phyloP scores from a whole-genome alignment of 2,797 vertebrate species.

The Coracias cyanogaster region DNA sequence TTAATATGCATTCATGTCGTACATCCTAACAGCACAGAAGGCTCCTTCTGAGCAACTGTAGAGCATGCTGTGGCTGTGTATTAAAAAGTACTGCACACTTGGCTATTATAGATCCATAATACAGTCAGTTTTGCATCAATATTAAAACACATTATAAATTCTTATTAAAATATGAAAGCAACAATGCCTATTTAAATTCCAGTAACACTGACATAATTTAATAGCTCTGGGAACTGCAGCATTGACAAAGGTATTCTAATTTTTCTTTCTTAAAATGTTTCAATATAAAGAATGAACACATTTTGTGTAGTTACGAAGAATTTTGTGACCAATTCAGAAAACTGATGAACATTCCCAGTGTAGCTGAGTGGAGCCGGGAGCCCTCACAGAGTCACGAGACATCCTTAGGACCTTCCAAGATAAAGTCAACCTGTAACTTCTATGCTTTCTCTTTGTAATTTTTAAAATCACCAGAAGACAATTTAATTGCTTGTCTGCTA shows the following conservation, averaged over 20 bases:
- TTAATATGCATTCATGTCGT: slow-evolving; percentile 64
- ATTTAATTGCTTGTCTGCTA: slow-evolving; percentile 12
- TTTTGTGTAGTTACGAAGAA: not conserved
- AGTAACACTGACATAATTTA: not conserved
- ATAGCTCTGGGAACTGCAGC: not conserved
- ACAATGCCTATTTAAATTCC: not conserved
- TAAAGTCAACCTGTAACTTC: not conserved
- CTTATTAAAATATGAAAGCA: slow-evolving; percentile 29
- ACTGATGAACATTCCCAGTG: not conserved
- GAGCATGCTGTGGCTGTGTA: slow-evolving; percentile 47
- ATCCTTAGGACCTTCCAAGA: not conserved
- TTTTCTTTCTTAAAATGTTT: not conserved
- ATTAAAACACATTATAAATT: slow-evolving; percentile 23
- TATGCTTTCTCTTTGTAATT: not conserved
- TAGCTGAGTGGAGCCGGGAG: not conserved
- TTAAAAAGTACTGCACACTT: slow-evolving; percentile 53
- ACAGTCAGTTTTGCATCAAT: slow-evolving; percentile 33
- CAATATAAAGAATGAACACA: not conserved
- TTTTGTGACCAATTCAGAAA: not conserved
- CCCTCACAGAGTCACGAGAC: not conserved
- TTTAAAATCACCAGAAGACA: not conserved
- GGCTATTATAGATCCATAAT: slow-evolving; percentile 10
- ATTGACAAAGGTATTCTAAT: not conserved
- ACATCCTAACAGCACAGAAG: slow-evolving; percentile 54
- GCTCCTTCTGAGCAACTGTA: slow-evolving; percentile 46